These are phyloP conservation scores for Athalia cordata DNA, from an alignment of 2,888 invertebrate genomes.

Conservation along the genomic window DNA sequence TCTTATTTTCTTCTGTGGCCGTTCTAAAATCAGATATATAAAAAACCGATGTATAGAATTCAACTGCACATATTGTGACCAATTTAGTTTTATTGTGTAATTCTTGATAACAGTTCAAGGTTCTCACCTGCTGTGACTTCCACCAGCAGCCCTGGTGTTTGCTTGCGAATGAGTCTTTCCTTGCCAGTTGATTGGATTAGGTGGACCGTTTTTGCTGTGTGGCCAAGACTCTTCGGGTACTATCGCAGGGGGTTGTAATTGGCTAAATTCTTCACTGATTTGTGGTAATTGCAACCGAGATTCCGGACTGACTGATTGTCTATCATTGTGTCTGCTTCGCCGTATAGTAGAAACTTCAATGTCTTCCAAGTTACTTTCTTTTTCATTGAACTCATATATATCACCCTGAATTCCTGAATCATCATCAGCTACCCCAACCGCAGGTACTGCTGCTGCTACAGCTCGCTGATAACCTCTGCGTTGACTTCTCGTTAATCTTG, in stretches of 20 bases:
- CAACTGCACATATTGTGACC: background rate
- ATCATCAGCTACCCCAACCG: constrained; percentile 69
- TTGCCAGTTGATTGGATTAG: constrained; percentile 41
- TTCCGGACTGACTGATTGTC: constrained; percentile 57
- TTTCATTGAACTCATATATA: constrained; percentile 76
- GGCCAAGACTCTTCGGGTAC: constrained; percentile 65
- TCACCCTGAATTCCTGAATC: constrained; percentile 74
- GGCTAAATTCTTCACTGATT: constrained; percentile 57
- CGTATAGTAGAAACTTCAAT: constrained; percentile 64
- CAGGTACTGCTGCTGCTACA: constrained; percentile 53
- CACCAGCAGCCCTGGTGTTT: constrained; percentile 54
- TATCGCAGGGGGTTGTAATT: constrained; percentile 59
- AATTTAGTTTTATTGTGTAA: background rate
- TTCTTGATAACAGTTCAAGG: constrained; percentile 1
- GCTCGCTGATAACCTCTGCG: constrained; percentile 57
- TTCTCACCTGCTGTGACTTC: constrained; percentile 60
- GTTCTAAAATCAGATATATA: constrained; percentile 12
- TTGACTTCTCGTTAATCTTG: constrained; percentile 66
- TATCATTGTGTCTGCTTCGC: constrained; percentile 64
- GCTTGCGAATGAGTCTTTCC: constrained; percentile 53
- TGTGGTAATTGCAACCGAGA: constrained; percentile 58
- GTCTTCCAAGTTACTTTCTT: constrained; percentile 70
- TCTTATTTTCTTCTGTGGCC: constrained; percentile 52
- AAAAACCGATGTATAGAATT: background rate
- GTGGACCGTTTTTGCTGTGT: constrained; percentile 46